A percentile compares a stretch with the other conserved stretches of the same genome.
These are phyloP conservation scores for Drosophila melanogaster DNA, from an alignment of 1,140 invertebrate genomes.

Conservation along the genomic window Release_6_plus_ISO1_MT NT_033777.3:6556001-6556500, in stretches of 20 bases:
- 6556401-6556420: slow-evolving; percentile 32
- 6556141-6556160: too few species aligned
- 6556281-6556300: slow-evolving; percentile 61
- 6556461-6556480: slow-evolving; percentile 30
- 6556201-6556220: slow-evolving; percentile 7
- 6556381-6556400: slow-evolving; percentile 26
- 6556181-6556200: not conserved
- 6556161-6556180: not conserved
- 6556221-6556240: slow-evolving; percentile 32
- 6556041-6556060: too few species aligned
- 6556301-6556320: slow-evolving; percentile 63
- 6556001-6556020: slow-evolving; percentile 46
- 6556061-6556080: not conserved
- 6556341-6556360: slow-evolving; percentile 23
- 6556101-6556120: too few species aligned
- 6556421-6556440: slow-evolving; percentile 47
- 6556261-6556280: slow-evolving; percentile 57
- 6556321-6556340: slow-evolving; percentile 57
- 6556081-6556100: not conserved
- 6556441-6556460: slow-evolving; percentile 42
- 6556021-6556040: not conserved
- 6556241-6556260: slow-evolving; percentile 37
- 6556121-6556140: too few species aligned
- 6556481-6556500: slow-evolving; percentile 32
- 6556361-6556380: slow-evolving; percentile 47